Conservation (phyloP, 2,797 vertebrate species). For the Poeciliopsis turneri region DNA sequence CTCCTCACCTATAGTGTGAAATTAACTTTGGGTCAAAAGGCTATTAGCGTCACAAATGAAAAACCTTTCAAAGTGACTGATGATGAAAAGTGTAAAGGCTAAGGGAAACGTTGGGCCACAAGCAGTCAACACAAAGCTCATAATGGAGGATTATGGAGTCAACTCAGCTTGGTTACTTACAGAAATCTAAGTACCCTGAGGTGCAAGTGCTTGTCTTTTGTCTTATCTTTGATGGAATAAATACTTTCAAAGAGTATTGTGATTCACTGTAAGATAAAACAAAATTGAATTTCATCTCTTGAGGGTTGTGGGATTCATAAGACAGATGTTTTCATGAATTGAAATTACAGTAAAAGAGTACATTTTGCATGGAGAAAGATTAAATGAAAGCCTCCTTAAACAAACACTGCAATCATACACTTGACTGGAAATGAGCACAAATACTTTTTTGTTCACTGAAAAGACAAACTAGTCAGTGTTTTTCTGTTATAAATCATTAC, state of each 20-base stretch:
- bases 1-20: slow-evolving; percentile 8
- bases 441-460: slow-evolving; percentile 63
- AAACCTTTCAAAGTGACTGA: slow-evolving; percentile 20
- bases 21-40: slow-evolving; percentile 36
- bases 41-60: slow-evolving; percentile 7
- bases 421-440: slow-evolving; percentile 58
- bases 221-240: slow-evolving; percentile 12
- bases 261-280: slow-evolving; percentile 21
- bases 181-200: slow-evolving; percentile 7
- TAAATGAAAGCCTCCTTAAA: slow-evolving; percentile 47
- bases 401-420: slow-evolving; percentile 64
- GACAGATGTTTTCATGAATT: slow-evolving; percentile 30
- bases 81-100: slow-evolving; percentile 24
- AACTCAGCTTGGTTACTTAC: neutral
- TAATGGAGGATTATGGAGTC: slow-evolving; percentile 12
- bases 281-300: slow-evolving; percentile 1
- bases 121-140: neutral
- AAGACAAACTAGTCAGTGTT: slow-evolving; percentile 60
- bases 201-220: neutral
- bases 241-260: neutral
- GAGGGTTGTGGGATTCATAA: slow-evolving; percentile 19
- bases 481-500: slow-evolving; percentile 73
- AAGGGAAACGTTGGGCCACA: neutral
- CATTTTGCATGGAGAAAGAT: slow-evolving; percentile 47
- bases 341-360: slow-evolving; percentile 19